A percentile compares a stretch with the other conserved stretches of the same genome.
These are phyloP conservation scores for Boulengeromyrus knoepffleri DNA, from an alignment of 2,113 vertebrate species.

Conservation along the genomic window DNA sequence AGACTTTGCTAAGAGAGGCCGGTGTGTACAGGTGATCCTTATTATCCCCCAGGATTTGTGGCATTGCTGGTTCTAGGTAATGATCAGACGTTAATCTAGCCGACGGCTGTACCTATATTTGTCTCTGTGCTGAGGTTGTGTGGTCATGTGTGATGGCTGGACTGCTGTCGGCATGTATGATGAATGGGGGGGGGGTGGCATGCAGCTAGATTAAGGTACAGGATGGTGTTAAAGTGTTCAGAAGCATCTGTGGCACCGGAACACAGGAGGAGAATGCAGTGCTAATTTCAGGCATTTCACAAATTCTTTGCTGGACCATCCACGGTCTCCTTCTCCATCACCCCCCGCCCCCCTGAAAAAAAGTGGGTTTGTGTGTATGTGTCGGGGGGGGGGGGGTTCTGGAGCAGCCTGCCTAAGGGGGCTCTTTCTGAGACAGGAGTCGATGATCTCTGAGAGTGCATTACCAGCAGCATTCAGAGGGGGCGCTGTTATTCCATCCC, in stretches of 20 bases:
- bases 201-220: not conserved
- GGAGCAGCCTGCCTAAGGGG: not conserved
- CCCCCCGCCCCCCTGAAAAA: not conserved
- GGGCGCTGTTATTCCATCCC: not conserved
- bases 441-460: not conserved
- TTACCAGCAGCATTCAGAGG: not conserved
- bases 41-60: not conserved
- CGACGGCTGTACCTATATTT: not conserved
- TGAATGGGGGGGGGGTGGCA: not conserved
- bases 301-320: conserved; percentile 21
- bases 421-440: not conserved
- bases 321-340: not conserved
- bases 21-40: not conserved
- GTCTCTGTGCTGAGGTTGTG: not conserved
- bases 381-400: not conserved
- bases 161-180: not conserved
- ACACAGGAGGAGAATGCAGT: not conserved
- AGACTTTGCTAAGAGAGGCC: not conserved
- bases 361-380: not conserved
- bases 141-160: not conserved
- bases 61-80: not conserved
- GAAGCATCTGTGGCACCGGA: no score
- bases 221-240: not conserved
- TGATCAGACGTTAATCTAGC: not conserved
- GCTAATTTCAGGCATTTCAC: conserved; percentile 2